Conservation (phyloP, 2,797 vertebrate species). For the Anas capensis region DNA sequence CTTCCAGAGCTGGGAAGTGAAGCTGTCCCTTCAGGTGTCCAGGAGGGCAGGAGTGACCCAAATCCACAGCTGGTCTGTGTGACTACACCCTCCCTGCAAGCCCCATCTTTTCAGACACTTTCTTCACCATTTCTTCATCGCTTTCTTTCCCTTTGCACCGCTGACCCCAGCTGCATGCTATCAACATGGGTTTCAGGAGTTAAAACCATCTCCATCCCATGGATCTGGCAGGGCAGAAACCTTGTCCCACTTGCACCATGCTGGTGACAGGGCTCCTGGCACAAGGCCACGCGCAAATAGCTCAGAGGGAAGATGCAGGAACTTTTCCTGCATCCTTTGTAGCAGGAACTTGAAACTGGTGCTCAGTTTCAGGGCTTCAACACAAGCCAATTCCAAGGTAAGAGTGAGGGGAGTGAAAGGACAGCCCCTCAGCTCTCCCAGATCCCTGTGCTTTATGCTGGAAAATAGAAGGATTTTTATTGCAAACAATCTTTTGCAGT, state of each 20-base stretch:
- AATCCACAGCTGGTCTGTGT: too few species aligned
- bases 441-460: fast-evolving
- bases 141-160: background rate
- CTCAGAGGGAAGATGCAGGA: background rate
- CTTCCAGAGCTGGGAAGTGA: too few species aligned
- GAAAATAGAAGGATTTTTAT: background rate
- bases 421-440: background rate
- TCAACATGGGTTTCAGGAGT: fast-evolving
- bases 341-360: background rate
- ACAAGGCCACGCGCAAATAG: background rate
- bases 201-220: background rate
- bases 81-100: too few species aligned
- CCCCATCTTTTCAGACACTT: too few species aligned
- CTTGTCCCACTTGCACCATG: fast-evolving
- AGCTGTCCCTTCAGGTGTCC: too few species aligned
- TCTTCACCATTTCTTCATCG: too few species aligned
- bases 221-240: background rate
- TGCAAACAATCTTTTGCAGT: background rate
- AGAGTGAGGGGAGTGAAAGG: background rate
- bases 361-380: background rate
- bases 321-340: fast-evolving
- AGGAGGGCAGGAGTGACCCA: too few species aligned
- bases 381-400: background rate
- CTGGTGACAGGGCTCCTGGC: background rate
- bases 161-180: fast-evolving